Conservation (phyloP, 2,797 vertebrate genomes). For the Microctenopoma lineatum region DNA sequence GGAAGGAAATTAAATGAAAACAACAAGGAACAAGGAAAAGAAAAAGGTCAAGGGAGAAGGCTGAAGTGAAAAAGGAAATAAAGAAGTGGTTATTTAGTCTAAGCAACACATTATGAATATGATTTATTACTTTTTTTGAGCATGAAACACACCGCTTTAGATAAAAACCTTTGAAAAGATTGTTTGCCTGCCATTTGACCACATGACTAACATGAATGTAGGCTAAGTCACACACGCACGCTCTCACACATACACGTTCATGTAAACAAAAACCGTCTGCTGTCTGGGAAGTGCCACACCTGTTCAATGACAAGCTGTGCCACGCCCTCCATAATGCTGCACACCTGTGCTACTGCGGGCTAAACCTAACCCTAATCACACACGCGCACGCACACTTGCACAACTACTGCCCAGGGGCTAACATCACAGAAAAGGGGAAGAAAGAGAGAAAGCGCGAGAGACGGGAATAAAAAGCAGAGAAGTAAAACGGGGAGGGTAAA, state of each 20-base stretch:
- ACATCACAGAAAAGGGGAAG: conserved; percentile 61
- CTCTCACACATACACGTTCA: conserved; percentile 44
- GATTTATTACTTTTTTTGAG: conserved; percentile 56
- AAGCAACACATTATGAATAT: conserved; percentile 53
- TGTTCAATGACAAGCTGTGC: conserved; percentile 77
- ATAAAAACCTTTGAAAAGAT: conserved; percentile 39
- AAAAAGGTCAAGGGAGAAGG: conserved; percentile 28
- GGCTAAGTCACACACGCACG: conserved; percentile 40
- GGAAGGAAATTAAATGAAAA: not conserved
- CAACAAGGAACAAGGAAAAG: conserved; percentile 5
- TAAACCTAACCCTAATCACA: conserved; percentile 68
- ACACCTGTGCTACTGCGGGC: conserved; percentile 79
- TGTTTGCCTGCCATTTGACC: conserved; percentile 30
- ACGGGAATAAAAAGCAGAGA: conserved; percentile 52
- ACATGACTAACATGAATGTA: conserved; percentile 43
- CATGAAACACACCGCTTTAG: conserved; percentile 50
- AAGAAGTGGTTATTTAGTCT: conserved; percentile 57
- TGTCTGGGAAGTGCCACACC: conserved; percentile 80
- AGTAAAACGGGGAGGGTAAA: conserved; percentile 49
- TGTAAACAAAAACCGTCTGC: conserved; percentile 77
- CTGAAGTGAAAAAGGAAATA: not conserved
- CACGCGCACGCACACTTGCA: conserved; percentile 33
- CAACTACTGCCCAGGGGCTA: conserved; percentile 67
- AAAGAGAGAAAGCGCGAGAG: conserved; percentile 43
- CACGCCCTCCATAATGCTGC: conserved; percentile 79